Evolutionary conservation across 2,888 invertebrate species (phyloP), one percentile per base, ranked within the genome.

Genomic region (Dynastes maya): DNA sequence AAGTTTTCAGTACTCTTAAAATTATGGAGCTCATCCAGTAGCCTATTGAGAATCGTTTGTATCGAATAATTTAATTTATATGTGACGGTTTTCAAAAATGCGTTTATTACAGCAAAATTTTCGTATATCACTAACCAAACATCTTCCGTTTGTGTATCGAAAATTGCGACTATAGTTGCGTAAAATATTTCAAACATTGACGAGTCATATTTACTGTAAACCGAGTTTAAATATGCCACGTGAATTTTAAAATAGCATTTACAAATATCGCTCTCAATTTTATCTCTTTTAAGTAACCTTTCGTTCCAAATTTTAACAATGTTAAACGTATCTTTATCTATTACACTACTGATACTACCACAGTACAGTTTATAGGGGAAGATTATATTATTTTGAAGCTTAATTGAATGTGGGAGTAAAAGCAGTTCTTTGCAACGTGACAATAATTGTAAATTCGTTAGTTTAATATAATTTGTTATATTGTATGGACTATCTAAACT

Each of bases 71-170:
- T 58, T 22, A 58, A 8, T 8, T 29, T 16, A 37, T 13, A 32
- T 63, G 9, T 40, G 9, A 9, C 67, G 22, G 32, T 68, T 77
- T 9, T 37, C 76, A 45, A 70, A 55, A 32, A 51, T 27, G 9
- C 45, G 53, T 55, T 22, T 6, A 74, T 27, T 45, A 5, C 13
- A 40, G 45, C 61, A 22, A 83, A 71, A 61, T 82, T 80, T 16
- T 78, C 71, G 79, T 82, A 82, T 32, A 83, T 78, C 70, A 71
- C 74, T 5, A 79, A 40, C 64, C 83, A 63, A 13, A 83, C 78
- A n/a, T 78, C 67, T 29, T 81, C 80, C 65, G 61, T 80, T 78
- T 83, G 83, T 45, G 71, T 78, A 64, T 84, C 82, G 32, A 84
- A 77, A 58, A 83, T 77, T 40, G 67, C 61, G 77, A 80, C 79